These are phyloP conservation scores for Aspidapion aeneum DNA, from an alignment of 2,888 invertebrate species.

Conservation along the genomic window DNA sequence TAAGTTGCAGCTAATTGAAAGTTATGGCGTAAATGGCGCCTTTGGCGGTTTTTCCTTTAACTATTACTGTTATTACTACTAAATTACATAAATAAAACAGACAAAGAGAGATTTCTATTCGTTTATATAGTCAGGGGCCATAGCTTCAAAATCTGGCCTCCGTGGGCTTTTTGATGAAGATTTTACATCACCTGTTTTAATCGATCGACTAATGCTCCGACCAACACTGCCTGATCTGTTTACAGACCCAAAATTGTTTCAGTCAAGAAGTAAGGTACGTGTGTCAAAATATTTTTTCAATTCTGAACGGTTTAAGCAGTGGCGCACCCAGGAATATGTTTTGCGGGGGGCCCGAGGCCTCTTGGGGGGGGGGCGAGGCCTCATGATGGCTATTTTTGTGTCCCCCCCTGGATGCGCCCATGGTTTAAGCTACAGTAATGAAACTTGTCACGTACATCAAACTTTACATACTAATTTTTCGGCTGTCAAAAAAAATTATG, in stretches of 20 bases:
- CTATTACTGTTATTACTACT: neutral
- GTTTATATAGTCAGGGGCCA: no score
- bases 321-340: no score
- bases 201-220: neutral
- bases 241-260: neutral
- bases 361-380: no score
- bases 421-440: neutral
- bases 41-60: neutral
- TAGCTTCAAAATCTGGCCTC: no score
- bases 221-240: neutral
- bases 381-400: no score
- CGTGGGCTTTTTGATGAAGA: no score
- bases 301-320: neutral
- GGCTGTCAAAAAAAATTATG: neutral
- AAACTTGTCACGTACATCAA: neutral
- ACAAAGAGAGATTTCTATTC: no score
- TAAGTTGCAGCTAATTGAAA: neutral
- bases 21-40: neutral
- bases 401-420: no score
- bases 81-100: neutral
- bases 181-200: no score
- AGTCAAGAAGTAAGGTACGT: neutral
- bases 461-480: neutral
- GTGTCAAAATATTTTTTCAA: neutral
- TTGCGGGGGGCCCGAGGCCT: no score